These are phyloP conservation scores for Spongia lamella DNA, from an alignment of 37 sponge, comb jelly and placozoan species.

Conservation along the genomic window DNA sequence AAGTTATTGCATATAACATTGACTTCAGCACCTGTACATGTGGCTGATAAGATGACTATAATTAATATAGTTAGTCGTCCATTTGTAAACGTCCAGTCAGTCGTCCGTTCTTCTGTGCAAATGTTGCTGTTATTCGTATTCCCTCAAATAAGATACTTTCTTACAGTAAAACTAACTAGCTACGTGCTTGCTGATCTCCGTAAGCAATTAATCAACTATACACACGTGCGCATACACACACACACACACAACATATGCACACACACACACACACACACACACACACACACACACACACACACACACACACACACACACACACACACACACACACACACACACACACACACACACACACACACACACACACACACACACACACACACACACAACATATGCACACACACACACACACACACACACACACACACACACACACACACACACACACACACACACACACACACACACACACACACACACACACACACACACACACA, in stretches of 20 bases:
- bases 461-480: constrained; percentile 15
- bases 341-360: constrained; percentile 2
- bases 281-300: neutral
- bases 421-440: neutral
- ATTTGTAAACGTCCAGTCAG: too few species aligned
- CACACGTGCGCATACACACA: neutral
- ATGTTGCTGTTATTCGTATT: too few species aligned
- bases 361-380: neutral
- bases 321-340: constrained; percentile 1
- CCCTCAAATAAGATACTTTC: too few species aligned
- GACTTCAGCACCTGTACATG: too few species aligned
- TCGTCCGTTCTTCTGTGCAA: too few species aligned
- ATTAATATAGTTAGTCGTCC: too few species aligned
- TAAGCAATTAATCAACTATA: neutral
- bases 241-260: too few species aligned
- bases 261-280: neutral
- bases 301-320: neutral
- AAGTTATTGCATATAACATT: too few species aligned
- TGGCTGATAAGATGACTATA: too few species aligned
- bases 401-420: neutral
- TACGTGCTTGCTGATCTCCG: neutral
- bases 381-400: neutral
- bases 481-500: too few species aligned
- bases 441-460: neutral
- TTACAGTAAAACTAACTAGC: too few species aligned